A percentile compares a stretch with the other conserved stretches of the same genome.
These are phyloP conservation scores for Pardosa pseudoannulata DNA, from an alignment of 2,888 invertebrate species.

Conservation along the genomic window DNA sequence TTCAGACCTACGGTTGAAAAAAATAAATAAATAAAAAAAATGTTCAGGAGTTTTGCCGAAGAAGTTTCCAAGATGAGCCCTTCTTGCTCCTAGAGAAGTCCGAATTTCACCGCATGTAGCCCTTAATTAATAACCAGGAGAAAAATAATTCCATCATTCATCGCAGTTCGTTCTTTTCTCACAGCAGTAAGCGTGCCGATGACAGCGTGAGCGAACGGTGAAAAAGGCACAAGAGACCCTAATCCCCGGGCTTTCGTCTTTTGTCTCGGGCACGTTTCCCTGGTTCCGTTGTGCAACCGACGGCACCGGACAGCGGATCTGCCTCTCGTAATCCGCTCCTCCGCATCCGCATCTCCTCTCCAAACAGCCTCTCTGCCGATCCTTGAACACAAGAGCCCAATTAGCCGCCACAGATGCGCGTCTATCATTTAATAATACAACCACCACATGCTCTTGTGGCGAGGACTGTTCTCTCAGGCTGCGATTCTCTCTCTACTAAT, in stretches of 20 bases:
- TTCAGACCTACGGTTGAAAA: no score
- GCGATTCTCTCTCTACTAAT: no score
- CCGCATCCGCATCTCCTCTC: conserved; percentile 20
- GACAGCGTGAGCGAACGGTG: background rate
- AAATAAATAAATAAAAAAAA: no score
- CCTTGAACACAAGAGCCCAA: conserved; percentile 58
- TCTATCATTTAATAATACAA: conserved; percentile 5
- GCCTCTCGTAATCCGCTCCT: conserved; percentile 36
- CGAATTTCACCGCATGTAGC: background rate
- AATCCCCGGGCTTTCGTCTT: conserved; percentile 25
- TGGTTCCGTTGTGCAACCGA: conserved; percentile 56
- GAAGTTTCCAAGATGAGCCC: background rate
- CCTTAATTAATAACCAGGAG: background rate
- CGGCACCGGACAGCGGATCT: conserved; percentile 41
- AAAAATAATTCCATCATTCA: background rate
- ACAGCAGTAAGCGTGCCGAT: conserved; percentile 2
- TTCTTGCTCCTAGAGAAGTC: no score
- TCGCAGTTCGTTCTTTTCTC: background rate
- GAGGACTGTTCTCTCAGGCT: background rate
- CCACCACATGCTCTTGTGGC: conserved; percentile 1
- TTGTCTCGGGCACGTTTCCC: conserved; percentile 65
- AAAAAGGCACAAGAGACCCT: conserved; percentile 11
- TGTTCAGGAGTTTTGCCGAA: no score
- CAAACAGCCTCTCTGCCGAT: conserved; percentile 16
- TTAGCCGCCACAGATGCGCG: conserved; percentile 37